Conservation (phyloP, 2,113 vertebrate genomes). For the Collichthys lucidus region DNA sequence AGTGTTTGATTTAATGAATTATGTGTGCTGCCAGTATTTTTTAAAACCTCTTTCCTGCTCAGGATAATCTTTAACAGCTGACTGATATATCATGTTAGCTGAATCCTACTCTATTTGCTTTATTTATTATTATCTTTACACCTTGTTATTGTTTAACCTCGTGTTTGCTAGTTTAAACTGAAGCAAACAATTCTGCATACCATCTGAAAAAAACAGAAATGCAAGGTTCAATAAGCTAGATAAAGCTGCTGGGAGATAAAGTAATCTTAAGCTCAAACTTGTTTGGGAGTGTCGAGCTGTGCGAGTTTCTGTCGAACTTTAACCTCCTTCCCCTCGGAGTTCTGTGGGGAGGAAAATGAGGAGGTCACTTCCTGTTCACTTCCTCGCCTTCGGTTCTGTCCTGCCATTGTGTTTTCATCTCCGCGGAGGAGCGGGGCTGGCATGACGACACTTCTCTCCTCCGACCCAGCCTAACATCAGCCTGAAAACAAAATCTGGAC, state of each 20-base stretch:
- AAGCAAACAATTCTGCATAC: neutral
- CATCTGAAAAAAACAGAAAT: neutral
- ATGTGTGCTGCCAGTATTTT: neutral
- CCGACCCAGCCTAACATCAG: conserved; percentile 15
- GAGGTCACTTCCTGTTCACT: conserved; percentile 54
- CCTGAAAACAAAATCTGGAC: conserved; percentile 29
- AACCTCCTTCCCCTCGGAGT: conserved; percentile 1
- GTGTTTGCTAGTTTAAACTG: neutral
- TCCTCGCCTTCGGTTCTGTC: conserved; percentile 42
- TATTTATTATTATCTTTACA: neutral
- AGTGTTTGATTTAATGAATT: neutral
- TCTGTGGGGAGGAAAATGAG: neutral
- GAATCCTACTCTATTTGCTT: too few species aligned
- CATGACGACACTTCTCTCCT: conserved; percentile 31
- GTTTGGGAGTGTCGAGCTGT: conserved; percentile 15
- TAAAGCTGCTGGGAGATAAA: neutral
- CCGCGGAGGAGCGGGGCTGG: conserved; percentile 26
- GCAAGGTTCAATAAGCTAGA: neutral
- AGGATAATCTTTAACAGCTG: neutral
- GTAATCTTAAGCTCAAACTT: neutral
- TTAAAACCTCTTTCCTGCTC: neutral
- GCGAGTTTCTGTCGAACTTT: conserved; percentile 42
- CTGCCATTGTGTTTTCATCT: conserved; percentile 67
- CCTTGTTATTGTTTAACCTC: neutral
- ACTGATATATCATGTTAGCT: too few species aligned